Evolutionary conservation across 1,140 invertebrate species (phyloP).

Genomic region (Brevipalpus yothersi): DNA sequence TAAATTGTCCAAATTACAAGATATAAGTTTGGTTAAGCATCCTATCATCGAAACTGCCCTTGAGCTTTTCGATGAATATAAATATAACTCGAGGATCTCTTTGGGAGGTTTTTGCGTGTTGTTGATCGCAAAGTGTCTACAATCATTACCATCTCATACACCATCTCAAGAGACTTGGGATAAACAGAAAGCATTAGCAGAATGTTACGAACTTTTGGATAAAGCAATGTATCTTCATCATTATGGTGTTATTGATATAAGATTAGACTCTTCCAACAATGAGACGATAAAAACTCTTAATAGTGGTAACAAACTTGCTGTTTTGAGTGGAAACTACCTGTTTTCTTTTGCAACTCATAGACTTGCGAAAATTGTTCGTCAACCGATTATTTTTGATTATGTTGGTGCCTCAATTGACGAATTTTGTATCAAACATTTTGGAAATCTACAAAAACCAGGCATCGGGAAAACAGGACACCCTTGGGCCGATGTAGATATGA

Average conservation of each 20-base stretch:
- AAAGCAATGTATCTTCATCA: slow-evolving; percentile 5
- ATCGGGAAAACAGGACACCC: not conserved
- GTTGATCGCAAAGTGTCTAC: not conserved
- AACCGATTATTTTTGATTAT: not conserved
- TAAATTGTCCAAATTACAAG: not conserved
- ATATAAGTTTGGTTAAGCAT: not conserved
- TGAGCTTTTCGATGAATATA: not conserved
- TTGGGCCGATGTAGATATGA: not conserved
- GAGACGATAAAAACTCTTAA: not conserved
- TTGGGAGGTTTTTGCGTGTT: not conserved
- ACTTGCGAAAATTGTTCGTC: not conserved
- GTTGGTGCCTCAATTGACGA: slow-evolving; percentile 2
- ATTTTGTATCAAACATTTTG: not conserved
- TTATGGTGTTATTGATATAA: slow-evolving; percentile 1
- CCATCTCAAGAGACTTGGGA: not conserved
- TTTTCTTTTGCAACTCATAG: not conserved
- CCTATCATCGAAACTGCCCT: not conserved
- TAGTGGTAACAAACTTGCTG: slow-evolving; percentile 1
- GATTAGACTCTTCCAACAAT: not conserved
- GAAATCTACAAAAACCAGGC: not conserved
- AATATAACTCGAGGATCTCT: not conserved
- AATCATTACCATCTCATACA: not conserved
- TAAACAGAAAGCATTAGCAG: slow-evolving; percentile 1
- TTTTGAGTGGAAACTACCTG: slow-evolving; percentile 3
- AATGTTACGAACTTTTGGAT: slow-evolving; percentile 2